phyloP scores from a whole-genome alignment of 2,113 vertebrate genomes.

The Alethe castanea region DNA sequence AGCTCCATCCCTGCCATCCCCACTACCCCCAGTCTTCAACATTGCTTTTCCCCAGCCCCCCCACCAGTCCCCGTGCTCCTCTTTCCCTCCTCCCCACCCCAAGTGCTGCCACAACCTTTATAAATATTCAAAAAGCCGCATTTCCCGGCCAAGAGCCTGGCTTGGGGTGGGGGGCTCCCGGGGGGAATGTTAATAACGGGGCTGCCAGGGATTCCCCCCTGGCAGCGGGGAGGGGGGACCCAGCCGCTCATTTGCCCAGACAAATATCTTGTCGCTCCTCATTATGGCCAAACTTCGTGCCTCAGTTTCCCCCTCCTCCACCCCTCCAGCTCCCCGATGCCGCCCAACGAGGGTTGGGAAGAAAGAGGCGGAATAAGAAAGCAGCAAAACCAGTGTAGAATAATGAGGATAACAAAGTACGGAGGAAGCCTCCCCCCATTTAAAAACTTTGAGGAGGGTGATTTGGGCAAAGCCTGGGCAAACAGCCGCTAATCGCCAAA shows the following conservation, averaged over 20 bases:
- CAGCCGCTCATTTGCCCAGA: not conserved
- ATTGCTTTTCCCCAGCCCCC: no score
- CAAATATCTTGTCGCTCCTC: not conserved
- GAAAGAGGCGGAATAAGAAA: not conserved
- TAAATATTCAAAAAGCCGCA: conserved; percentile 40
- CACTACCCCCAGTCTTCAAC: not conserved
- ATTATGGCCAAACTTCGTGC: not conserved
- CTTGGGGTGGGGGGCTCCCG: not conserved
- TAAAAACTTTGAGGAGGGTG: not conserved
- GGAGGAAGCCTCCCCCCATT: not conserved
- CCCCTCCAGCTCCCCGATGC: accelerated
- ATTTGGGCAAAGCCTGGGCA: conserved; percentile 62
- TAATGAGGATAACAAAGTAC: not conserved
- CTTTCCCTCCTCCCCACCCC: not conserved
- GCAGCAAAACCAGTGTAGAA: accelerated
- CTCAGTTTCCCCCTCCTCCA: not conserved
- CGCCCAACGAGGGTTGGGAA: accelerated
- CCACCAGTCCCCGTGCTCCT: not conserved
- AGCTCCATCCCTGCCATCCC: no score
- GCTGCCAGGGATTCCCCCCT: not conserved
- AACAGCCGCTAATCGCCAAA: conserved; percentile 75
- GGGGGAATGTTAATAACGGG: not conserved
- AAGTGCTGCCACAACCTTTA: not conserved
- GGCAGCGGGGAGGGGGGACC: not conserved
- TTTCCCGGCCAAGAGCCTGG: not conserved